Evolutionary conservation across 2,113 vertebrate genomes (phyloP).

Genomic region (pig (Sus scrofa)): DNA sequence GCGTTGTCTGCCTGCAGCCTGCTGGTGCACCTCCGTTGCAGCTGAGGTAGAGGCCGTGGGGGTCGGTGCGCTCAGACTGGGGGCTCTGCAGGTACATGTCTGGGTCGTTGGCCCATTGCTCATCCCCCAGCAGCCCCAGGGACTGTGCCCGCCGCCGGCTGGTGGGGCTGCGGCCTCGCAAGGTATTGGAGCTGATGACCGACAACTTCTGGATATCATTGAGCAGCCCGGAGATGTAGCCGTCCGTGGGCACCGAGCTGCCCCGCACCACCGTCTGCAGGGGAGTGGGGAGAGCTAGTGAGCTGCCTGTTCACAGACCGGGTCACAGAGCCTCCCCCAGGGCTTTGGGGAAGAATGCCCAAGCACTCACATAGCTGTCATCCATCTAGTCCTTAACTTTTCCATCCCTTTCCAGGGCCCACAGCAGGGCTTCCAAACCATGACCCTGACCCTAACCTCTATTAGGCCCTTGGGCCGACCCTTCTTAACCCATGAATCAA

Average conservation of each 20-base stretch:
- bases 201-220: constrained; percentile 97
- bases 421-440: background rate
- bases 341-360: background rate
- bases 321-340: background rate
- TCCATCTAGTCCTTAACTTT: background rate
- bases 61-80: constrained; percentile 90
- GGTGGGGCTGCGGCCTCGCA: constrained; percentile 94
- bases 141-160: constrained; percentile 96
- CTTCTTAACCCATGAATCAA: background rate
- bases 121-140: constrained; percentile 94
- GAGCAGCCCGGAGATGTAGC: constrained; percentile 96
- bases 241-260: constrained; percentile 94
- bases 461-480: background rate
- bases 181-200: constrained; percentile 97
- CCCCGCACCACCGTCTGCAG: constrained; percentile 96
- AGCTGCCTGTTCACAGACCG: background rate
- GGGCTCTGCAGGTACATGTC: constrained; percentile 94
- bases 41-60: constrained; percentile 88
- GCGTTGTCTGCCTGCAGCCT: constrained; percentile 90
- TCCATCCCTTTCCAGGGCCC: background rate
- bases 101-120: constrained; percentile 87
- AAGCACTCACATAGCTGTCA: background rate
- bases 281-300: background rate
- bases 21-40: constrained; percentile 92
- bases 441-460: background rate